Evolutionary conservation across 1,140 invertebrate species (phyloP), one percentile per base, ranked within the genome.

Genomic region (Pseudomyrmex gracilis): DNA sequence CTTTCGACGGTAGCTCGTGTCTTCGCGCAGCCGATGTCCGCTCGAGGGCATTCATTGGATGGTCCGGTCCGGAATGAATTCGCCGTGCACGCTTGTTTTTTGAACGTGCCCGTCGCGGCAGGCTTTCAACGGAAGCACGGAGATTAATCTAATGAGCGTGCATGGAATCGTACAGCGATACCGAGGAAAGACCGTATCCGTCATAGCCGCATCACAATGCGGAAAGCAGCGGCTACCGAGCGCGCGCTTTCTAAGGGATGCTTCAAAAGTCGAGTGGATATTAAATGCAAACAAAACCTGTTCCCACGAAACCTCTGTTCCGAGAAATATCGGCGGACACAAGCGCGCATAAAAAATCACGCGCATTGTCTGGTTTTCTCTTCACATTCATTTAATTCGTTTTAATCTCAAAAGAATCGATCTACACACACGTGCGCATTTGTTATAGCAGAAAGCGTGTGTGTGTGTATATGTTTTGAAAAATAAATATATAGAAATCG

Each of bases 1-100:
- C 86, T 87, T 87, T 84, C 85, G 73, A 87, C 58, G 80, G 45
- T 86, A 85, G 74, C 86, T 80, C 66, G 66, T 71, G 73, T 73
- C 43, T 45, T 63, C 66, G 85, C 85, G 67, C 85, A 61, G 49
- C 86, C 85, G 66, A 87, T 73, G 86, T 83, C 74, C 60, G 84
- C 85, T 67, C 78, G 78, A 73, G 85, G 80, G 47, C 73, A 74
- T 86, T 84, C 86, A 55, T 84, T 84, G 71, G 78, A 83, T 68
- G 78, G 71, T 86, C 77, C 85, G 71, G 63, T 5, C 76, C 15
- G 66, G 66, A n/a, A 80, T 80, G 76, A 80, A 70, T 80, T 78
- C 20, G 76, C 53, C 20, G 76, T 71, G 76, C 66, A 71, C 64
- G 76, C 76, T 80, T 80, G 76, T 80, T 80, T 80, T 80, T 80